Percentiles rank a stretch among this genome's conserved stretches.
These are phyloP conservation scores for Picus viridis DNA, from an alignment of 2,797 vertebrate genomes.

Conservation along the genomic window DNA sequence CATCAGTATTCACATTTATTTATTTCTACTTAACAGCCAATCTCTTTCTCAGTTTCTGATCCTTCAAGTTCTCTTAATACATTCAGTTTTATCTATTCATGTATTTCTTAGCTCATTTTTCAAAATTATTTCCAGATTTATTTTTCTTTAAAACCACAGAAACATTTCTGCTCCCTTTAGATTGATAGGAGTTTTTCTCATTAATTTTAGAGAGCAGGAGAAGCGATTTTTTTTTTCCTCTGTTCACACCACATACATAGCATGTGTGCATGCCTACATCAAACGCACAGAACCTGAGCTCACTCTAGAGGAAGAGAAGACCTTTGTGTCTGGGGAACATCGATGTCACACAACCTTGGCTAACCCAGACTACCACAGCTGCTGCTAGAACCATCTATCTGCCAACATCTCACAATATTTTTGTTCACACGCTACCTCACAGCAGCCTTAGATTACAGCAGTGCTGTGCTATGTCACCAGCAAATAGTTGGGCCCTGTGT, in stretches of 20 bases:
- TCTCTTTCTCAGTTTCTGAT: background rate
- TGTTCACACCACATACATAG: background rate
- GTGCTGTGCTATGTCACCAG: background rate
- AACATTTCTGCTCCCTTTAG: background rate
- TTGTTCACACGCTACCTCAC: background rate
- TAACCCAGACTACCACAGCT: background rate
- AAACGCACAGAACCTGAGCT: background rate
- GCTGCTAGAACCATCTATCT: background rate
- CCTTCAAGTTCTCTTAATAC: background rate
- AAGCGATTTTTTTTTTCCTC: background rate
- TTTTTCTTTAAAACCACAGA: background rate
- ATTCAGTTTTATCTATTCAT: background rate
- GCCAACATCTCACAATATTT: background rate
- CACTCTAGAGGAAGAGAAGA: background rate
- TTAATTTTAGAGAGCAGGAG: background rate
- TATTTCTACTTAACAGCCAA: background rate
- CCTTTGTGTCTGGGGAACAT: background rate
- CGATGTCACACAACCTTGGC: background rate
- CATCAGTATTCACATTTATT: background rate
- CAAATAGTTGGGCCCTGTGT: background rate
- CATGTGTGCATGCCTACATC: background rate
- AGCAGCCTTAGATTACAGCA: background rate
- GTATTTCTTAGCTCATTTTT: background rate
- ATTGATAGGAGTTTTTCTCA: background rate
- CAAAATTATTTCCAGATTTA: background rate